Evolutionary conservation across 2,113 vertebrate genomes (phyloP).

Genomic region (Setophaga kirtlandii): DNA sequence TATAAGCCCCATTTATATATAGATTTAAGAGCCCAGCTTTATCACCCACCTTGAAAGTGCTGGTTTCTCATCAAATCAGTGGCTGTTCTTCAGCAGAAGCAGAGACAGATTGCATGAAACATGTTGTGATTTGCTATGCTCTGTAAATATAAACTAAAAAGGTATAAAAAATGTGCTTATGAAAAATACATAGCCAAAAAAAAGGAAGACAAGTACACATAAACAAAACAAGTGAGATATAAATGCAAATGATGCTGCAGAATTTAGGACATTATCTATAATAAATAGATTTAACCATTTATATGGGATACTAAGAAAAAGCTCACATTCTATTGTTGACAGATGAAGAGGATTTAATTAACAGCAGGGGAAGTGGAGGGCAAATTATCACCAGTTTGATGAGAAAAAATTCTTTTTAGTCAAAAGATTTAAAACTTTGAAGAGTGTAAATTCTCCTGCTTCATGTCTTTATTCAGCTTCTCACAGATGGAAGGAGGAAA

Average conservation of each 20-base stretch:
- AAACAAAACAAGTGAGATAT: not conserved
- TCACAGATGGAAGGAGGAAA: not conserved
- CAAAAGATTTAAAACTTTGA: not conserved
- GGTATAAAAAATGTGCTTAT: not conserved
- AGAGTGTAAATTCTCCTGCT: not conserved
- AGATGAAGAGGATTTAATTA: constrained; percentile 41
- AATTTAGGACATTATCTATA: not conserved
- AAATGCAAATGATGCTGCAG: constrained; percentile 9
- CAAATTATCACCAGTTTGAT: not conserved
- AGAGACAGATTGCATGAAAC: constrained; percentile 1
- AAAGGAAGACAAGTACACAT: not conserved
- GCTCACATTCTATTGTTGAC: not conserved
- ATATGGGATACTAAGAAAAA: not conserved
- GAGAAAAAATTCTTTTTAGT: not conserved
- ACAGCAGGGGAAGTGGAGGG: not conserved
- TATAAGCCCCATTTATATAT: not conserved
- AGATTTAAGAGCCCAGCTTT: not conserved
- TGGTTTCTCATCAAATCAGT: not conserved
- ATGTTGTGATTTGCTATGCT: not conserved
- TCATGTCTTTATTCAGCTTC: not conserved
- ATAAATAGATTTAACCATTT: constrained; percentile 10
- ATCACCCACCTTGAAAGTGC: not conserved
- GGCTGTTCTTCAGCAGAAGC: not conserved
- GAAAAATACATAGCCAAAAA: not conserved
- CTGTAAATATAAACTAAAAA: not conserved